These are phyloP conservation scores for Phoxinus phoxinus DNA, from an alignment of 2,113 vertebrate species.

Conservation along the genomic window DNA sequence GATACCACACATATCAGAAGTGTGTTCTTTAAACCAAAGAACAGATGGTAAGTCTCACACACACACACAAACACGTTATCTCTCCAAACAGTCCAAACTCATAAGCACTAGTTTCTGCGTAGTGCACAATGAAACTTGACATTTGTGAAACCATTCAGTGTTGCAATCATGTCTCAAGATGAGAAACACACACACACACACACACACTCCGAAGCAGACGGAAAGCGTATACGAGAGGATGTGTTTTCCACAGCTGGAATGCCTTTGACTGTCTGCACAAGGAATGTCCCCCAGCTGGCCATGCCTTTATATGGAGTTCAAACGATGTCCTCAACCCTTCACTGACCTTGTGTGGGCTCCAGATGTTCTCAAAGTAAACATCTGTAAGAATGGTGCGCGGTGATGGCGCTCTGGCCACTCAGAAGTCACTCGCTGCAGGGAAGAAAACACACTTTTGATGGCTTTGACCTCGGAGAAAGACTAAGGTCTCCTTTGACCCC, in stretches of 20 bases:
- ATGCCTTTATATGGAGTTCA: conserved; percentile 57
- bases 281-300: conserved; percentile 39
- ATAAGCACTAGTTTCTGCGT: background rate
- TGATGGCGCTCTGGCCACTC: conserved; percentile 34
- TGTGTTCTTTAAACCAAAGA: background rate
- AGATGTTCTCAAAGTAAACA: conserved; percentile 74
- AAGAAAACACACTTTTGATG: background rate
- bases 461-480: background rate
- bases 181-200: conserved; percentile 37
- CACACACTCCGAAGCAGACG: background rate
- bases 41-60: conserved; percentile 20
- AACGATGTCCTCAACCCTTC: conserved; percentile 66
- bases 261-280: conserved; percentile 16
- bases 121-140: background rate
- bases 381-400: conserved; percentile 63
- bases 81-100: background rate
- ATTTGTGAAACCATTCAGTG: conserved; percentile 33
- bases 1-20: background rate
- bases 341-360: conserved; percentile 68
- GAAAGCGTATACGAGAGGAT: background rate
- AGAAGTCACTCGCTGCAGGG: background rate
- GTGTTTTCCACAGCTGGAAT: conserved; percentile 21
- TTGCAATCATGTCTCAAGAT: conserved; percentile 24
- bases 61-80: conserved; percentile 6
- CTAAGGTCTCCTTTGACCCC: background rate